Percentiles rank a stretch among this genome's conserved stretches.
phyloP scores from a whole-genome alignment of 2,797 vertebrate species.

The Moxostoma hubbsi region DNA sequence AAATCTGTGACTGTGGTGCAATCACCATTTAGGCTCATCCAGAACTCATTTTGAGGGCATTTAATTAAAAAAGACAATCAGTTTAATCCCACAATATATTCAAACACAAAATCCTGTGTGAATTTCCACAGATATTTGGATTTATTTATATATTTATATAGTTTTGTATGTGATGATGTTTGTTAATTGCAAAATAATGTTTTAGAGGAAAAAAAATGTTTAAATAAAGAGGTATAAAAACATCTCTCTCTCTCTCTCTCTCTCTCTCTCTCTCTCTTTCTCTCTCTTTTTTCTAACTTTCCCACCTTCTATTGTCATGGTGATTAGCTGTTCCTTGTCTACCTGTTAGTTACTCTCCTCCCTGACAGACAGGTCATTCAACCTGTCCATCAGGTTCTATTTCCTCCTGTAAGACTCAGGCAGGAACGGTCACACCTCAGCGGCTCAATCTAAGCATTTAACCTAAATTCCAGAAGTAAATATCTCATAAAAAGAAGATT shows the following conservation, averaged over 20 bases:
- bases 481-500: neutral
- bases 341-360: conserved; percentile 39
- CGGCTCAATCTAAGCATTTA: neutral
- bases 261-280: neutral
- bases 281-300: conserved; percentile 46
- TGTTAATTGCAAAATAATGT: no score
- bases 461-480: neutral
- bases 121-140: neutral
- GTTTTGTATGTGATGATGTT: no score
- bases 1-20: conserved; percentile 23
- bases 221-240: no score
- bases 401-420: conserved; percentile 23
- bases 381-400: conserved; percentile 54
- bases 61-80: neutral
- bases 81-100: neutral
- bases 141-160: no score
- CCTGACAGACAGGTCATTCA: conserved; percentile 32
- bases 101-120: neutral
- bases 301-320: conserved; percentile 63
- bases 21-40: neutral
- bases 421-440: conserved; percentile 28
- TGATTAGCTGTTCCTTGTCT: conserved; percentile 59
- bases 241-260: no score
- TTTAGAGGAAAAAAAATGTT: no score
- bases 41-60: neutral